phyloP scores from a whole-genome alignment of 2,888 invertebrate genomes.

The Branchipolynoe longqiensis region DNA sequence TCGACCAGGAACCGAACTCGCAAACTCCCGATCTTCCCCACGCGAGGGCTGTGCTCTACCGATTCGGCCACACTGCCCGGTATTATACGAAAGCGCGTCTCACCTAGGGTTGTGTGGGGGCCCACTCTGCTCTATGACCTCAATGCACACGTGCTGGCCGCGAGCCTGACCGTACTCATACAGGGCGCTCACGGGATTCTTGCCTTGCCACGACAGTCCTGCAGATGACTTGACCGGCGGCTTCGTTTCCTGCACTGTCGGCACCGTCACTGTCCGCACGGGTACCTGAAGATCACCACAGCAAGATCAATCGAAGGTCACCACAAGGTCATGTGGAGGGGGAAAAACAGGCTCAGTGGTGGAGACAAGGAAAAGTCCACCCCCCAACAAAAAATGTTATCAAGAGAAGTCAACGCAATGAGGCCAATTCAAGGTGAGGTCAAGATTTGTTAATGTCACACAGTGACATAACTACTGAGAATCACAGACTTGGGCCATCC shows the following conservation, averaged over 20 bases:
- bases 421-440: background rate
- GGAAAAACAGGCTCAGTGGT: no score
- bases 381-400: no score
- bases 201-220: slow-evolving; percentile 65
- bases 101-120: slow-evolving; percentile 82
- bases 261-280: slow-evolving; percentile 18
- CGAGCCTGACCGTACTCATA: slow-evolving; percentile 82
- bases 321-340: background rate
- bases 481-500: no score
- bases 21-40: no score
- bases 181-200: slow-evolving; percentile 82
- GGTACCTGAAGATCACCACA: background rate
- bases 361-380: no score
- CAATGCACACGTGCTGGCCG: slow-evolving; percentile 77
- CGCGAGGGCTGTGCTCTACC: no score
- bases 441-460: no score
- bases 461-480: no score
- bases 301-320: slow-evolving; percentile 6
- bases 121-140: slow-evolving; percentile 78
- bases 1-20: no score
- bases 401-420: background rate
- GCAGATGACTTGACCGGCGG: slow-evolving; percentile 39
- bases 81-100: no score
- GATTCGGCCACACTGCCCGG: no score
- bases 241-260: slow-evolving; percentile 30